phyloP scores from a whole-genome alignment of 1,140 invertebrate species.

The Campoletis sonorensis region DNA sequence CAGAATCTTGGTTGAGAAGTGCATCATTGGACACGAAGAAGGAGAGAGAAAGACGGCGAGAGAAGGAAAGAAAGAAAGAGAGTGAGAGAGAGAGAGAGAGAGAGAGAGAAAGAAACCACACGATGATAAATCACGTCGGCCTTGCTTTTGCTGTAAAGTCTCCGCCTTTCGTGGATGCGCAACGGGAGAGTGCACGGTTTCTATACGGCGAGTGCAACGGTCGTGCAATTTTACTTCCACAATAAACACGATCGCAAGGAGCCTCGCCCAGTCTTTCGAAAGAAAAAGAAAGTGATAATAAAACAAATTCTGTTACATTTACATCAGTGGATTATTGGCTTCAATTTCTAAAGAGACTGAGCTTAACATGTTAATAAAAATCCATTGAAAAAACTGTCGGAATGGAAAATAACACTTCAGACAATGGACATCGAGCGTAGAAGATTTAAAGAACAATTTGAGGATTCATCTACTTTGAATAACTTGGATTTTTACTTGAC shows the following conservation, averaged over 20 bases:
- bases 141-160: conserved; percentile 37
- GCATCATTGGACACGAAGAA: conserved; percentile 38
- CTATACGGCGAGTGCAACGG: conserved; percentile 8
- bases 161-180: conserved; percentile 34
- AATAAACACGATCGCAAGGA: conserved; percentile 27
- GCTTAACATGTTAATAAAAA: conserved; percentile 32
- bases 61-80: background rate
- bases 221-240: conserved; percentile 34
- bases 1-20: conserved; percentile 31
- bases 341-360: background rate
- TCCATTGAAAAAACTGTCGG: too few relatives aligned
- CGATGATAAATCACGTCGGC: conserved; percentile 60
- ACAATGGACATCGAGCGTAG: background rate
- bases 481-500: too few relatives aligned
- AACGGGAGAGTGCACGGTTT: conserved; percentile 37
- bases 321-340: background rate
- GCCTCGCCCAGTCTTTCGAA: conserved; percentile 10
- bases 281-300: background rate
- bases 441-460: too few relatives aligned
- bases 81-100: conserved; percentile 3
- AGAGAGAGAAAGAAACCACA: conserved; percentile 14
- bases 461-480: too few relatives aligned
- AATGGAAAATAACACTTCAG: background rate
- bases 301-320: conserved; percentile 1
- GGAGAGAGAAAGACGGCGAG: background rate